Base-by-base conservation (phyloP, 2,888 invertebrate genomes). In the Cheilosia soror region DNA sequence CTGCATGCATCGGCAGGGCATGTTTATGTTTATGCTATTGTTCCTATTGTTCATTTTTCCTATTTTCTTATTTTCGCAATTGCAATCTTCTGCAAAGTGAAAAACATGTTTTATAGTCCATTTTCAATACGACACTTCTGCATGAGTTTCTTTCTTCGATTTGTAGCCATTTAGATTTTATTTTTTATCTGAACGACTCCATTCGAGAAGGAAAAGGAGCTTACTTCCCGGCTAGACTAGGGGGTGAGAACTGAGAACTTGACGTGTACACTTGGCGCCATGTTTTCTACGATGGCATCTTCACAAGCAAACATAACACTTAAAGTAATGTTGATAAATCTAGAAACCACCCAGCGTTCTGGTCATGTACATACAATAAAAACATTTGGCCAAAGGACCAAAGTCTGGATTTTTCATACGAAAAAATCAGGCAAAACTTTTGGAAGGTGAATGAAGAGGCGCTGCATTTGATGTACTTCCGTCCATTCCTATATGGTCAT, bases 61-160 rank as follows among this genome's bases (percentile, higher is more conserved):
- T 2, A 15, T 60, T 13, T 73, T 42, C 63, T 31, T 40, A 25
- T 44, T 65, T 73, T 57, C 57, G 37, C 47, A 20, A 1, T 57
- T 65, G 47, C 55, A 57, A 65, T 47, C 47, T 44, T n/a, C 40
- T n/a, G 15, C 51, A 65, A 57, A 44, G 33, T 58, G 2, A n/a
- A 65, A 49, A 75, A 75, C 13, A 57, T 15, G 2, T 58, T 65
- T 65, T 58, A 66, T 76, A 51, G 58, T 49, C 27, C 27, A 27
- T 76, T 76, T 42, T 58, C 76, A 58, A 58, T 65, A 37, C 57
- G 49, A 76, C 76, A 65, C 66, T 76, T 65, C 49, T 75, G 57
- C 73, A 55, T 47, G 63, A 63, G 40, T 72, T 72, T 42, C 42
- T 51, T 63, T 25, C 44, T 58, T 55, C 63, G 73, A 55, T 65